phyloP scores from a whole-genome alignment of 2,888 invertebrate genomes.

The Sarcophaga variegata region DNA sequence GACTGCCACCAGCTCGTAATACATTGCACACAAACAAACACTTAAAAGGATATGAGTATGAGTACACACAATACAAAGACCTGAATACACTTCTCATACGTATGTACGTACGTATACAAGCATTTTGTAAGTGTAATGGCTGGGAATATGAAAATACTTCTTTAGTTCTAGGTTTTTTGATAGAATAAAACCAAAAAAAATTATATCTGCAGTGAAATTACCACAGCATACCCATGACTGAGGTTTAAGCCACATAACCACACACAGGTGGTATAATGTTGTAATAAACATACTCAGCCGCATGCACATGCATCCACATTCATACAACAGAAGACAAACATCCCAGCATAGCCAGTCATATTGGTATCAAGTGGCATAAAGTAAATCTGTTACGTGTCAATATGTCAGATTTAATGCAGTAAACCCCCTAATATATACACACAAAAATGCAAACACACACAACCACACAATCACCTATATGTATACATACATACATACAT shows the following conservation, averaged over 20 bases:
- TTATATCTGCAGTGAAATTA: slow-evolving; percentile 52
- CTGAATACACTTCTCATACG: not conserved
- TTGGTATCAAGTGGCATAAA: slow-evolving; percentile 25
- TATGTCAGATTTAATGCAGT: slow-evolving; percentile 65
- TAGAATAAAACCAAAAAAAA: slow-evolving; percentile 26
- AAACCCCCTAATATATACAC: slow-evolving; percentile 45
- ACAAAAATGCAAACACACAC: slow-evolving; percentile 5
- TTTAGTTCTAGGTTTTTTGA: slow-evolving; percentile 24
- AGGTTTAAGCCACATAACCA: slow-evolving; percentile 50
- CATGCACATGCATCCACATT: not conserved
- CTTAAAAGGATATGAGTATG: not conserved
- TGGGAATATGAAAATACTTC: not conserved
- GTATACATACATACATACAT: not conserved
- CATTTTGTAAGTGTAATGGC: slow-evolving; percentile 12
- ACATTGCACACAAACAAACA: not conserved
- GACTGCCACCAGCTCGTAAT: slow-evolving; percentile 2
- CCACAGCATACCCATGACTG: slow-evolving; percentile 55
- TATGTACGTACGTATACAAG: not conserved
- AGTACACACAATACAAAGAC: not conserved
- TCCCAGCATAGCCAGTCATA: not conserved
- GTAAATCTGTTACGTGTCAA: slow-evolving; percentile 62
- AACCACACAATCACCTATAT: not conserved
- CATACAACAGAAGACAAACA: not conserved
- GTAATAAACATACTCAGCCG: slow-evolving; percentile 13
- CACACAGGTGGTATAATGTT: slow-evolving; percentile 52